Evolutionary conservation across 2,113 vertebrate species (phyloP).

Genomic region (Junco hyemalis): DNA sequence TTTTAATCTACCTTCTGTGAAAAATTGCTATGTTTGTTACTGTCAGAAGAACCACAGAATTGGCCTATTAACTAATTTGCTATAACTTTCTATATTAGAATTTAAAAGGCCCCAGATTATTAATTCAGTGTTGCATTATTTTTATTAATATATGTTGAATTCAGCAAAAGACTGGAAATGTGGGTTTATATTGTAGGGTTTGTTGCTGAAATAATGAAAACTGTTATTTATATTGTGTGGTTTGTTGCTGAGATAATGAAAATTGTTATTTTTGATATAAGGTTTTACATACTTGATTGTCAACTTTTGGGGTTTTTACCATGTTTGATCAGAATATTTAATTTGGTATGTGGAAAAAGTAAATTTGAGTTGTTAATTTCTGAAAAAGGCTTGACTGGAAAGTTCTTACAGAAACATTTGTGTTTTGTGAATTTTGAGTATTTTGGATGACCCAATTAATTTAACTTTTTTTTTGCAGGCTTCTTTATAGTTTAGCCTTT

Average conservation of each 20-base stretch:
- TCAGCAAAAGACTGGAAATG: background rate
- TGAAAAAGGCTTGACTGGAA: background rate
- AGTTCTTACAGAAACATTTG: background rate
- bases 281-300: background rate
- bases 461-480: slow-evolving; percentile 75
- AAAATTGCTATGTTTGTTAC: background rate
- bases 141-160: background rate
- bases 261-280: background rate
- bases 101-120: background rate
- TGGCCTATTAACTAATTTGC: background rate
- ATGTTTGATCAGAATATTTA: background rate
- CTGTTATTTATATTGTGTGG: background rate
- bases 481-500: slow-evolving; percentile 97
- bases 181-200: background rate
- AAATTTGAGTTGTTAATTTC: background rate
- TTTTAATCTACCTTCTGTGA: background rate
- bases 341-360: background rate
- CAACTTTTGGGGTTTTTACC: background rate
- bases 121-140: background rate
- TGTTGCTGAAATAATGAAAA: background rate
- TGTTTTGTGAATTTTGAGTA: background rate
- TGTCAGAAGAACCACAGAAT: background rate
- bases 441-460: background rate
- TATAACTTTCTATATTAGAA: background rate
- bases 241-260: background rate